Conservation (phyloP, 2,888 invertebrate species). For the Itoplectis maculator region DNA sequence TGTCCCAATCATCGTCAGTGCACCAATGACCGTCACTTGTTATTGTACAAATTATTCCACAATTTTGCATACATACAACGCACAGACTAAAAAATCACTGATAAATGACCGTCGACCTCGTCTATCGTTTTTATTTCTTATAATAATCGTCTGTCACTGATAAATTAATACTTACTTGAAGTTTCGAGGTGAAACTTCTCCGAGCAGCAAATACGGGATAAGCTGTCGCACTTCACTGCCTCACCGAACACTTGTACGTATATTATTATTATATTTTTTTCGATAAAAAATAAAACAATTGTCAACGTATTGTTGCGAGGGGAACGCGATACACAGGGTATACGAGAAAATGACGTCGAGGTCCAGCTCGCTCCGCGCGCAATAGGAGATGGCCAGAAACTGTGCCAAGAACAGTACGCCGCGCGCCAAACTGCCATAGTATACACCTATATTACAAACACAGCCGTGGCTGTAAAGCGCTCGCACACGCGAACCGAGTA, state of each 20-base stretch:
- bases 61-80: too few relatives aligned
- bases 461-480: conserved; percentile 43
- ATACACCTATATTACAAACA: conserved; percentile 72
- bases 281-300: background rate
- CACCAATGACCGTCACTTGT: too few relatives aligned
- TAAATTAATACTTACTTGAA: conserved; percentile 27
- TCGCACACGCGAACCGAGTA: conserved; percentile 36
- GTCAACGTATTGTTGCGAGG: background rate
- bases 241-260: conserved; percentile 16
- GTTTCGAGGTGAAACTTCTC: conserved; percentile 3
- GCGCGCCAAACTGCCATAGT: conserved; percentile 72
- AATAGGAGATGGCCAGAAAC: conserved; percentile 83
- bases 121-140: too few relatives aligned
- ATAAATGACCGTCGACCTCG: too few relatives aligned
- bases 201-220: background rate
- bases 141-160: background rate
- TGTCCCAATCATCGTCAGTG: too few relatives aligned
- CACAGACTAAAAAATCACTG: too few relatives aligned
- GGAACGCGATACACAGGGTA: conserved; percentile 39
- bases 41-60: too few relatives aligned
- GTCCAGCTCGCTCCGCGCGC: conserved; percentile 77
- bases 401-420: conserved; percentile 82
- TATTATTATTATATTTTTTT: background rate
- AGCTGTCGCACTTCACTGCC: conserved; percentile 7
- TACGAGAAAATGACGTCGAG: conserved; percentile 63